Conservation (phyloP, 2,888 invertebrate genomes). For the Parelbella ahira region DNA sequence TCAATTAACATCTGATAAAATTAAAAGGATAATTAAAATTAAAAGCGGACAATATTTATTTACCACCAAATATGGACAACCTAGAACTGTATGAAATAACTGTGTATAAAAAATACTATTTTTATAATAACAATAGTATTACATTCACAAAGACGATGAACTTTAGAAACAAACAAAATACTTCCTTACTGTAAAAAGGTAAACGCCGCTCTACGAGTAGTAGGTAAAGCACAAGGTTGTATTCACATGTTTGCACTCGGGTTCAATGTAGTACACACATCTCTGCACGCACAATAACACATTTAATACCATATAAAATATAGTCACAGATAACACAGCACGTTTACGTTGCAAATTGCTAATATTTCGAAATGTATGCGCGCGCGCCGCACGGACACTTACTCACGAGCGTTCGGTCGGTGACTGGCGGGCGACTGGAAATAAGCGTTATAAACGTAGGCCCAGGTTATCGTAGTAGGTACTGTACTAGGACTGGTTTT, state of each 20-base stretch:
- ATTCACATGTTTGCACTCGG: constrained; percentile 26
- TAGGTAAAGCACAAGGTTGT: constrained; percentile 50
- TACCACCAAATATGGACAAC: too few species aligned
- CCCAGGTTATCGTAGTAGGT: constrained; percentile 44
- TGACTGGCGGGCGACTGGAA: constrained; percentile 50
- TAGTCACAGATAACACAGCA: constrained; percentile 40
- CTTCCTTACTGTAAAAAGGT: constrained; percentile 60
- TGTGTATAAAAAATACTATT: too few species aligned
- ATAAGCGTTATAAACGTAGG: constrained; percentile 35
- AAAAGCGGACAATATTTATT: too few species aligned
- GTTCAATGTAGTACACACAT: constrained; percentile 14
- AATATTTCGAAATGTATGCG: constrained; percentile 41
- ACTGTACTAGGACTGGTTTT: constrained; percentile 59
- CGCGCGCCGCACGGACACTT: constrained; percentile 43
- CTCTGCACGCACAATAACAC: constrained; percentile 1
- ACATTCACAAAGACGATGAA: constrained; percentile 14
- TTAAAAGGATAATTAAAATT: too few species aligned
- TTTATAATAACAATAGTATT: constrained; percentile 1
- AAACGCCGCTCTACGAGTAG: constrained; percentile 47
- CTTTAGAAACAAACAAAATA: constrained; percentile 37
- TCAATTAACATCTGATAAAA: too few species aligned
- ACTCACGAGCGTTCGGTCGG: constrained; percentile 46
- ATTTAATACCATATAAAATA: neutral
- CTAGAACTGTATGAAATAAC: too few species aligned
- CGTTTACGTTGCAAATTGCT: constrained; percentile 45